Base-by-base conservation (phyloP, 2,797 vertebrate species). In the Eulemur mongoz region DNA sequence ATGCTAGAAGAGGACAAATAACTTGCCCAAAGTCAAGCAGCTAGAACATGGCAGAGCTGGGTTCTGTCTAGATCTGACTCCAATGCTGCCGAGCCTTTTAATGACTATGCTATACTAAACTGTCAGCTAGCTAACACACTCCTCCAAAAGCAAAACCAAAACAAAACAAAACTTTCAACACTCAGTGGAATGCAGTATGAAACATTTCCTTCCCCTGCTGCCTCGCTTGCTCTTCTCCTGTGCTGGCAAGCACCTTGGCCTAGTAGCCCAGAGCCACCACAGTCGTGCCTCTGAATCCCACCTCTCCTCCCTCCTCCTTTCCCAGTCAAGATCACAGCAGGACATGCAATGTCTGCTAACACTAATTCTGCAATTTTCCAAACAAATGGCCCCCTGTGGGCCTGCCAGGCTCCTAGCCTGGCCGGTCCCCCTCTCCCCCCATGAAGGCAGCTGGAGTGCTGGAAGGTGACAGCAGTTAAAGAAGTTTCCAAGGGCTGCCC, bases 301-400 rank as follows among this genome's bases (percentile, higher is more conserved):
- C 40, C 67, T 76, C 32, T 23, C 69, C 67, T 54, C 45, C 73
- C 57, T 32, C 20, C 45, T 72, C 12, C 45, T n/a, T 73, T 13
- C 73, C 32, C 25, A 88, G 70, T 40, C 18, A 95, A 91, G 83
- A 92, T 63, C 70, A 27, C 84, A 89, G 95, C 81, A 75, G 85
- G 95, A 79, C 48, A 43, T 5, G 50, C 63, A 23, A 75, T 96
- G 95, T 95, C 95, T 84, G 76, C 95, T 97, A 97, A 97, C 95
- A 96, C 65, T 63, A 91, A 97, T 93, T 97, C 79, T 76, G 72
- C 89, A 79, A 91, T 97, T 98, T 98, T 65, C 84, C 85, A 96
- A 97, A 97, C 94, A 97, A 97, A 98, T 27, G n/a, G 13, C 32
- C 52, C 94, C 17, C 80, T 72, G 61, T 25, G 63, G 96, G 93